phyloP scores from a whole-genome alignment of 2,113 vertebrate genomes.

The Piaya cayana region DNA sequence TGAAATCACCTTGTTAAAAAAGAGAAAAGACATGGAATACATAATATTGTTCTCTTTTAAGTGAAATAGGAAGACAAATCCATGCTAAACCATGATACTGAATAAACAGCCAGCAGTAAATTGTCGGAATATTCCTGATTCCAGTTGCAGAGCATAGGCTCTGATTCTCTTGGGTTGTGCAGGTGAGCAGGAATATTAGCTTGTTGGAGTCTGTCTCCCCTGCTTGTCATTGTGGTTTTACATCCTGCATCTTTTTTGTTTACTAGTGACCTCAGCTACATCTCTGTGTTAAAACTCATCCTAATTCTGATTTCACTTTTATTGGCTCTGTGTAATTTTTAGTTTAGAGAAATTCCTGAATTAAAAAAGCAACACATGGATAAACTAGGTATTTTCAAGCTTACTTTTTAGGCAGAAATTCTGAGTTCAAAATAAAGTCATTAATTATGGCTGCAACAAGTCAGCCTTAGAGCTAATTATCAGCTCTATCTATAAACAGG shows the following conservation, averaged over 20 bases:
- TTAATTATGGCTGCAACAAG: not conserved
- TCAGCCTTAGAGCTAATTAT: not conserved
- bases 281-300: not conserved
- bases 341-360: not conserved
- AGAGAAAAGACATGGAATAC: not conserved
- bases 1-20: constrained; percentile 45
- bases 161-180: not conserved
- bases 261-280: not conserved
- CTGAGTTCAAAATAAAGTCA: not conserved
- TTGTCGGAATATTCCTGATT: not conserved
- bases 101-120: not conserved
- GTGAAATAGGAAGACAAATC: not conserved
- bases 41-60: not conserved
- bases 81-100: not conserved
- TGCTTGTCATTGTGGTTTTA: not conserved
- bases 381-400: not conserved
- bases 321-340: not conserved
- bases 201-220: not conserved
- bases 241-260: not conserved
- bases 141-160: not conserved
- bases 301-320: not conserved
- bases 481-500: not conserved
- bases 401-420: not conserved
- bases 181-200: not conserved
- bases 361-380: not conserved